These are phyloP conservation scores for Molorchus minor DNA, from an alignment of 2,888 invertebrate genomes.

Conservation along the genomic window DNA sequence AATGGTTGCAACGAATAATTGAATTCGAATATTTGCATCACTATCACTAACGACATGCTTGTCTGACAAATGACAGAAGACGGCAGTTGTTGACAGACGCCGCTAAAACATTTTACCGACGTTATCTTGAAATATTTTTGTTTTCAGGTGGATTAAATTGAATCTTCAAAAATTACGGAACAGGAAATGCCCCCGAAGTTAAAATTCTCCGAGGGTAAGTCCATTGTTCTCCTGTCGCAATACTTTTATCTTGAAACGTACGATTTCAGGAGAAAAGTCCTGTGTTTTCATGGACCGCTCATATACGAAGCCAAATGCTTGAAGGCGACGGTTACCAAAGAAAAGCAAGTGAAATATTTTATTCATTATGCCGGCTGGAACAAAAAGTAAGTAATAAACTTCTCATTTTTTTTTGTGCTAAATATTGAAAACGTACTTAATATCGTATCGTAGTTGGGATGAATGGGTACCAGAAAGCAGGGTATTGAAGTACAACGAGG, in stretches of 20 bases:
- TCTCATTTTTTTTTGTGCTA: not conserved
- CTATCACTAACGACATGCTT: no score
- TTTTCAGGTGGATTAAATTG: not conserved
- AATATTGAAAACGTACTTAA: constrained; percentile 22
- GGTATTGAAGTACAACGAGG: constrained; percentile 89
- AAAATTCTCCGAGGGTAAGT: constrained; percentile 53
- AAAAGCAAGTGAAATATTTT: constrained; percentile 88
- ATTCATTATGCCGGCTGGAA: constrained; percentile 99
- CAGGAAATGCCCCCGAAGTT: constrained; percentile 53
- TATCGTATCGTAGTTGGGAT: constrained; percentile 82
- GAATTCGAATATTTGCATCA: no score
- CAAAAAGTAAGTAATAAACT: constrained; percentile 80
- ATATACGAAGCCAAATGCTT: constrained; percentile 97
- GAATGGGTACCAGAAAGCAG: constrained; percentile 93
- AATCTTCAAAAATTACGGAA: not conserved
- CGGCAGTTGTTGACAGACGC: no score
- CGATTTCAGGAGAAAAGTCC: constrained; percentile 80
- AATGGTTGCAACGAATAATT: no score
- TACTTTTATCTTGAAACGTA: constrained; percentile 11
- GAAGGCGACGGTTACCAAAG: constrained; percentile 82
- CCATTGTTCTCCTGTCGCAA: not conserved
- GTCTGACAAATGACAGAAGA: no score
- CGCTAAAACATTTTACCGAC: no score
- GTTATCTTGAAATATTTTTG: no score
- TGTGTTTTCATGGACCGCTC: constrained; percentile 95